phyloP scores from a whole-genome alignment of 2,888 invertebrate species.

The Eristalinus aeneus region DNA sequence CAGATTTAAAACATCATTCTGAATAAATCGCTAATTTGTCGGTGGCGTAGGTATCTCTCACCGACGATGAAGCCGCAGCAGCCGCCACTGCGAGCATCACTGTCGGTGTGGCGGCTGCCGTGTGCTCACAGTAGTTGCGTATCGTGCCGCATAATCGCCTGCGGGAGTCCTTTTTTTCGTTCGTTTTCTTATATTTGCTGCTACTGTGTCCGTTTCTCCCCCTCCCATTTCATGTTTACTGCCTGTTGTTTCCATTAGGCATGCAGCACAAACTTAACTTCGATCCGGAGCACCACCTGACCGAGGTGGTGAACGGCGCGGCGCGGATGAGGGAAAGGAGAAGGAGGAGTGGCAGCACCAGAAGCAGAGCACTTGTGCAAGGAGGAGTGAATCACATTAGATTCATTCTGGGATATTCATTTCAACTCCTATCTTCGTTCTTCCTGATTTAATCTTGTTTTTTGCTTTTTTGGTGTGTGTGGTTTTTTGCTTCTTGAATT shows the following conservation, averaged over 20 bases:
- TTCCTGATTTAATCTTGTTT: conserved; percentile 50
- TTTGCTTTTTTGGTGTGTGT: not conserved
- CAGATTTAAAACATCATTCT: conserved; percentile 29
- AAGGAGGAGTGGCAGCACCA: too few relatives aligned
- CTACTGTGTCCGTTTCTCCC: conserved; percentile 4
- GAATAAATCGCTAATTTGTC: conserved; percentile 49
- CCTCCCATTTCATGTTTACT: conserved; percentile 44
- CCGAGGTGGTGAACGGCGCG: not conserved
- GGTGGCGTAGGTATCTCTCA: conserved; percentile 18
- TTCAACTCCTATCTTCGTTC: conserved; percentile 31
- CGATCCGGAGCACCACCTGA: not conserved
- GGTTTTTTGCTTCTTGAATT: conserved; percentile 1
- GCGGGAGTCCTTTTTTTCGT: conserved; percentile 11
- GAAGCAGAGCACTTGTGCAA: not conserved
- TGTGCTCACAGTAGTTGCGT: conserved; percentile 42
- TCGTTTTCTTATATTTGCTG: not conserved
- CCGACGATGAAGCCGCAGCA: conserved; percentile 12
- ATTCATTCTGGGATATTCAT: conserved; percentile 43
- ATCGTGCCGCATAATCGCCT: conserved; percentile 42
- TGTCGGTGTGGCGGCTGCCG: not conserved
- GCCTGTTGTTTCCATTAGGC: conserved; percentile 54
- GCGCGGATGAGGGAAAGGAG: too few relatives aligned
- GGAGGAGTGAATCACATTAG: conserved; percentile 31
- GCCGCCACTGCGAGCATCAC: not conserved
- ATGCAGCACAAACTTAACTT: conserved; percentile 3